A percentile compares a stretch with the other conserved stretches of the same genome.
Conservation (phyloP, 2,113 vertebrate genomes). For the Eulemur macaco region DNA sequence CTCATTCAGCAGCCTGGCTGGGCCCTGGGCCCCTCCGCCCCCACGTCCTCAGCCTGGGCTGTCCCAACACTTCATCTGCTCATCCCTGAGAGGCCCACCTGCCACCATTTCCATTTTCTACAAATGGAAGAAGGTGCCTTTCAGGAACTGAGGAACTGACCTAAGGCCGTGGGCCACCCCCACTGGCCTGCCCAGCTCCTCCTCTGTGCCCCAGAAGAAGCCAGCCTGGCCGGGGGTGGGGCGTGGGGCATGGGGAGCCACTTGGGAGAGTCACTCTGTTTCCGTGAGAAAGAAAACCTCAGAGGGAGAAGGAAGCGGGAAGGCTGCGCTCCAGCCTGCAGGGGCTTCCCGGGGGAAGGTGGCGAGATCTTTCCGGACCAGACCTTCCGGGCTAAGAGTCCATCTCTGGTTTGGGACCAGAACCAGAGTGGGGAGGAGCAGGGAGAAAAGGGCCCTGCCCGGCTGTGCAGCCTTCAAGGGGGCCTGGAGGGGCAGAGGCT, state of each 20-base stretch:
- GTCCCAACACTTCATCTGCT: neutral
- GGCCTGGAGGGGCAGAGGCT: neutral
- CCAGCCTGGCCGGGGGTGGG: too few species aligned
- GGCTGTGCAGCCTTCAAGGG: neutral
- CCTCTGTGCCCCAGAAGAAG: too few species aligned
- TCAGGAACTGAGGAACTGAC: neutral
- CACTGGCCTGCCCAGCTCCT: too few species aligned
- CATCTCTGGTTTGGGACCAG: neutral
- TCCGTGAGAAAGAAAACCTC: neutral
- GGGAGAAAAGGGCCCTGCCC: neutral
- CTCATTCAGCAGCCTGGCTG: neutral
- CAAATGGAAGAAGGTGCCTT: neutral
- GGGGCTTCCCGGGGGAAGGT: neutral
- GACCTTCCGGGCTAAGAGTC: neutral
- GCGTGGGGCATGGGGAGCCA: too few species aligned
- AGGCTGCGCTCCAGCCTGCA: neutral
- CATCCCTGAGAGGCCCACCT: neutral
- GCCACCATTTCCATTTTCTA: neutral
- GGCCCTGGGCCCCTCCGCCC: neutral
- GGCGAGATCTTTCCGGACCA: too few species aligned
- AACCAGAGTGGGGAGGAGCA: neutral
- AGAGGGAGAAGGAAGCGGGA: neutral
- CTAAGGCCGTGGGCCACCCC: too few species aligned
- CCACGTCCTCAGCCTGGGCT: rapidly evolving
- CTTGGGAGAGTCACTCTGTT: neutral